These are phyloP conservation scores for Salmo trutta DNA, from an alignment of 2,797 vertebrate species.

Conservation along the genomic window DNA sequence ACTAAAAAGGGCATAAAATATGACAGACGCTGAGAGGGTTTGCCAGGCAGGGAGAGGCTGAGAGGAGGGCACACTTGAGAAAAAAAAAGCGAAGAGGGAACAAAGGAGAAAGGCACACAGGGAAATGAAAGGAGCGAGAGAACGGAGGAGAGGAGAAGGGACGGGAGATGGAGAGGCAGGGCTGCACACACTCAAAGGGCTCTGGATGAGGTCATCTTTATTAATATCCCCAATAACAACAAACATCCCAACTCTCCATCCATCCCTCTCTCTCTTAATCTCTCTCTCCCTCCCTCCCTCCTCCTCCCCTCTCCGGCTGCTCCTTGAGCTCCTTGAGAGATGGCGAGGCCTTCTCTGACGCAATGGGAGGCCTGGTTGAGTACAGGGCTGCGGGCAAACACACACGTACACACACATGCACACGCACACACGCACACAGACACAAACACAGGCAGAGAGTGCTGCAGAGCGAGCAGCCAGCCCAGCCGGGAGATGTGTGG, in stretches of 20 bases:
- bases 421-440: constrained; percentile 22
- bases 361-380: constrained; percentile 52
- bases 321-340: constrained; percentile 61
- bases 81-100: constrained; percentile 2
- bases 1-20: not conserved
- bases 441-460: constrained; percentile 5
- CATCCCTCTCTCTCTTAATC: constrained; percentile 44
- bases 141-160: not conserved
- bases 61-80: not conserved
- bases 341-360: constrained; percentile 63
- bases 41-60: not conserved
- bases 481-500: constrained; percentile 55
- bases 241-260: constrained; percentile 52
- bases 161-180: constrained; percentile 14
- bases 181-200: constrained; percentile 1
- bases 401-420: constrained; percentile 15
- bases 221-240: constrained; percentile 78
- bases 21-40: not conserved
- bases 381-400: constrained; percentile 28
- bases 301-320: not conserved
- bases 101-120: constrained; percentile 15
- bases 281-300: constrained; percentile 38
- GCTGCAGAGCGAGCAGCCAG: constrained; percentile 32
- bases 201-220: constrained; percentile 78
- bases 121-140: constrained; percentile 2